Conservation (phyloP, 2,888 invertebrate genomes). For the Platycheirus rosarum region DNA sequence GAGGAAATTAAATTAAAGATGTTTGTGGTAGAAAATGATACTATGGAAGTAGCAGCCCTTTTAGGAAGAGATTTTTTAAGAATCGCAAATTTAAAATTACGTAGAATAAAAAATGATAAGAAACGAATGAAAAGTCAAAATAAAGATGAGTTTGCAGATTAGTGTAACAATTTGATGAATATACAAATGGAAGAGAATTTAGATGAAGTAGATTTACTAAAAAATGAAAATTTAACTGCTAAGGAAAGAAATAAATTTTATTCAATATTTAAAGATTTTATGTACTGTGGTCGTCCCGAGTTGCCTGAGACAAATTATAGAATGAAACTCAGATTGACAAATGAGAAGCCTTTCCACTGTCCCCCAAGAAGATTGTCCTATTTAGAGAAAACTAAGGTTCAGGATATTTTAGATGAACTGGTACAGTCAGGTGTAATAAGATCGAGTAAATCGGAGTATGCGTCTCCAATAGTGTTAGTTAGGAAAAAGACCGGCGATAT, state of each 20-base stretch:
- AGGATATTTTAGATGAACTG: background rate
- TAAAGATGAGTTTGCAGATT: background rate
- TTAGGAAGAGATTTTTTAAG: background rate
- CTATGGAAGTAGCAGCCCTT: background rate
- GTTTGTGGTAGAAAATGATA: background rate
- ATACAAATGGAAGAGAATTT: background rate
- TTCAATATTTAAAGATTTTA: background rate
- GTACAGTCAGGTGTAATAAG: too few relatives aligned
- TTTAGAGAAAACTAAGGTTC: constrained; percentile 1
- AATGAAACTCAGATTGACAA: background rate
- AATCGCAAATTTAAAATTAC: background rate
- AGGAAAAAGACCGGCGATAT: too few relatives aligned
- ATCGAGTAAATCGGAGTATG: too few relatives aligned
- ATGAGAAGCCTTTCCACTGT: background rate
- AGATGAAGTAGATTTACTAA: too few relatives aligned
- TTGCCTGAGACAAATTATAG: background rate
- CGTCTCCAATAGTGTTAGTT: too few relatives aligned
- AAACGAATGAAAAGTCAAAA: background rate
- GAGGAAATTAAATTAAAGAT: background rate
- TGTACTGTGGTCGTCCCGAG: background rate
- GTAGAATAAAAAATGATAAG: background rate
- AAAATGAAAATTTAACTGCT: background rate
- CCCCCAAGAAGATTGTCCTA: constrained; percentile 3
- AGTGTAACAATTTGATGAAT: background rate
- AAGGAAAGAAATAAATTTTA: too few relatives aligned